Base-by-base conservation (phyloP, 2,888 invertebrate species). In the Sicus ferrugineus region DNA sequence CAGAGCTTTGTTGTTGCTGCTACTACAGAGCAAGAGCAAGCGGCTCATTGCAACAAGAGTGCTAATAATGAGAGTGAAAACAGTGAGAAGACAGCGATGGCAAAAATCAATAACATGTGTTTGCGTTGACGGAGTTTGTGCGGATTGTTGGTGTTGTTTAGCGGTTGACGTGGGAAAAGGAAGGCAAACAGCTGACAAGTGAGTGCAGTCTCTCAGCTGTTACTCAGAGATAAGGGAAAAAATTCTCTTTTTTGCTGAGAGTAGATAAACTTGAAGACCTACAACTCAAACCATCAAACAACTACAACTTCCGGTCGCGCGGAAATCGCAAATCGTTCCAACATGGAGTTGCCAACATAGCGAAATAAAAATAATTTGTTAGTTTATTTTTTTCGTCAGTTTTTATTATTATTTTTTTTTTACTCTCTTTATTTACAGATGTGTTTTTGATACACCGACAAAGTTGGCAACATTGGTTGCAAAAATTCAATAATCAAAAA, bases 331-430 rank as follows among this genome's bases (percentile, higher is more conserved):
- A 63, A n/a, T 48, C 48, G 48, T 42, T 48, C 42, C 9, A 4
- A 3, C 5, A 2, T 16, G 31, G 64, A 64, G 64, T 50, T 64
- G 52, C 64, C 71, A 48, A 48, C 3, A 38, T 16, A 19, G 7
- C 4, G 5, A 46, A 30, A 28, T 65, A 26, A 30, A 54, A 62
- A 54, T 67, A 61, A 52, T 70, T 59, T 73, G 74, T 74, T 73
- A 73, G 48, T 74, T 73, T 74, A 71, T 74, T 74, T 52, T 38
- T 38, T 38, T 6, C 11, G 38, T 6, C 11, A 38, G 6, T 38
- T 38, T 38, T 38, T 9, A 38, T 38, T 9, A 9, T 11, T 38
- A 11, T 38, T 38, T 38, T 38, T 52, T 52, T 19, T n/a, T 50
- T 50, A 52, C 21, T 19, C 21, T 52, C 56, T 69, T 23, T 46